These are phyloP conservation scores for Zoanthus solanderi DNA, from an alignment of 92 coral and sea anemone species.

Conservation along the genomic window DNA sequence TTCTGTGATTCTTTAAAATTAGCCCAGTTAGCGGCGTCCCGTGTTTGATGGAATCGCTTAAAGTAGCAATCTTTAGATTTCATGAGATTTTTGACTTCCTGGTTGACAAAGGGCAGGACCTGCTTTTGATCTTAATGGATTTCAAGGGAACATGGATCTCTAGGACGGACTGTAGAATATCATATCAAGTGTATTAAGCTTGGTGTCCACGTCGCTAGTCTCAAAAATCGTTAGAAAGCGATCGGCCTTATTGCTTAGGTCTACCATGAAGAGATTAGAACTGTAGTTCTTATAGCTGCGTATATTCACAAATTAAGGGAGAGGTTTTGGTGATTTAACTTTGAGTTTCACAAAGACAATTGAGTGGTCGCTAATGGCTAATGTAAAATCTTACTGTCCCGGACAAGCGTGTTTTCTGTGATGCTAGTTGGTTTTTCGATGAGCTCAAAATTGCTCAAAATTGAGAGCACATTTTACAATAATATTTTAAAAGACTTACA, in stretches of 20 bases:
- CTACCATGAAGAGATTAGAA: constrained; percentile 32
- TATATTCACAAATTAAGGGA: not conserved
- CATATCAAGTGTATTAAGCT: constrained; percentile 48
- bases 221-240: constrained; percentile 8
- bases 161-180: constrained; percentile 51
- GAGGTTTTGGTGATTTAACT: not conserved
- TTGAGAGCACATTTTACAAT: too few species aligned
- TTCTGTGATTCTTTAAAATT: not conserved
- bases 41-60: constrained; percentile 57
- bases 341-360: constrained; percentile 1
- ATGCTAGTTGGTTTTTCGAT: not conserved
- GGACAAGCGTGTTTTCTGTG: not conserved
- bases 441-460: not conserved
- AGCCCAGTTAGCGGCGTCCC: constrained; percentile 37
- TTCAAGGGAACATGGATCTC: constrained; percentile 58
- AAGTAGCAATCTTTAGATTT: constrained; percentile 54
- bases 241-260: constrained; percentile 55
- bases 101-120: constrained; percentile 69
- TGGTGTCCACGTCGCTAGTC: constrained; percentile 51
- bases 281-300: constrained; percentile 53
- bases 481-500: too few species aligned
- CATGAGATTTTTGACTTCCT: constrained; percentile 60
- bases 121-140: constrained; percentile 52
- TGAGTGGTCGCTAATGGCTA: not conserved
- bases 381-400: not conserved